A percentile compares a stretch with the other conserved stretches of the same genome.
Conservation (phyloP, 2,888 invertebrate species). For the Xanthia icteritia region DNA sequence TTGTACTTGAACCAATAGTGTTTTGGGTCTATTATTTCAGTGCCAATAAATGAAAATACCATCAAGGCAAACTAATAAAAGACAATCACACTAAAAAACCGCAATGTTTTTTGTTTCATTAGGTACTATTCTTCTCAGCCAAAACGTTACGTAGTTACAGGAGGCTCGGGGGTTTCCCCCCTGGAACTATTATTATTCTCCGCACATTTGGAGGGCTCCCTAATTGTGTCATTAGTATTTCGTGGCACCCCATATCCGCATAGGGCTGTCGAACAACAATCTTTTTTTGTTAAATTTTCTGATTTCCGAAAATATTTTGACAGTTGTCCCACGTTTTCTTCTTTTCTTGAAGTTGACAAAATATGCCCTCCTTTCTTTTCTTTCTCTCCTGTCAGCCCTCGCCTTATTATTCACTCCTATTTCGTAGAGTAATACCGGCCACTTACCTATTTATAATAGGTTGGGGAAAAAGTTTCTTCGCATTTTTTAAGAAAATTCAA, state of each 20-base stretch:
- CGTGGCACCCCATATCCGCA: neutral
- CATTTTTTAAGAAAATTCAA: no score
- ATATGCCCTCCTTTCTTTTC: no score
- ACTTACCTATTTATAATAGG: no score
- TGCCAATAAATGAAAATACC: neutral
- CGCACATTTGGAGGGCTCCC: constrained; percentile 38
- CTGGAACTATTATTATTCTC: constrained; percentile 42
- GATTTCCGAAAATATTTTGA: no score
- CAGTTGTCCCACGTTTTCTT: no score
- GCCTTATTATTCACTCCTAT: no score
- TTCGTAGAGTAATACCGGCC: no score
- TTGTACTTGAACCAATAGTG: neutral
- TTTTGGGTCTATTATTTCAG: neutral
- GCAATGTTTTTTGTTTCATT: neutral
- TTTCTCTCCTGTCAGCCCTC: no score
- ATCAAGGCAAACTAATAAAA: neutral
- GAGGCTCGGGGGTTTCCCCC: constrained; percentile 15
- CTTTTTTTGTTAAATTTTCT: no score
- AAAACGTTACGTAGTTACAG: constrained; percentile 24
- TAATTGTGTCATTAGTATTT: constrained; percentile 62
- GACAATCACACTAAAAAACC: neutral
- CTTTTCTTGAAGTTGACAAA: no score
- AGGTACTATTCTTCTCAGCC: neutral
- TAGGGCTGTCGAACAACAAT: constrained; percentile 28
- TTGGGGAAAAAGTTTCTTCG: no score